Evolutionary conservation across 2,888 invertebrate genomes (phyloP).

Genomic region (Cerceris ruficornis): DNA sequence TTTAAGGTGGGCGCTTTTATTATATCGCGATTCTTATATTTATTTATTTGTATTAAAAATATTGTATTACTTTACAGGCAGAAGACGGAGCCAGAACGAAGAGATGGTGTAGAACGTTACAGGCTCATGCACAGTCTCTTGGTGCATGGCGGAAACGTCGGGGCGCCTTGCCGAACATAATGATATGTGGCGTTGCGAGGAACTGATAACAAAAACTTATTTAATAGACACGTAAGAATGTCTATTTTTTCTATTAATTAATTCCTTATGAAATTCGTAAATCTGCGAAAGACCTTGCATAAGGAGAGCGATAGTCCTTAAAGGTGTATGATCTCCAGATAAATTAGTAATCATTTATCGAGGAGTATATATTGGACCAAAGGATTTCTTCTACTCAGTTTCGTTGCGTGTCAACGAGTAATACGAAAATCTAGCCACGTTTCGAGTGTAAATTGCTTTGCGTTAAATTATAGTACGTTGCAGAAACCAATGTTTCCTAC

Average conservation of each 20-base stretch:
- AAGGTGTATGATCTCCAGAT: constrained; percentile 48
- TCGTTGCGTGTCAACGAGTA: constrained; percentile 47
- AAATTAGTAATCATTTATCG: constrained; percentile 49
- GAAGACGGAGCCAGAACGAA: constrained; percentile 93
- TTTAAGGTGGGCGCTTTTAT: constrained; percentile 88
- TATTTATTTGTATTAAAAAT: background rate
- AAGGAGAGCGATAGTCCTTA: constrained; percentile 32
- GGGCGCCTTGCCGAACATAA: constrained; percentile 97
- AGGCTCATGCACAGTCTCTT: constrained; percentile 95
- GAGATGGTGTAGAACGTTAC: constrained; percentile 94
- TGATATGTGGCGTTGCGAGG: constrained; percentile 90
- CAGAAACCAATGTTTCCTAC: constrained; percentile 78
- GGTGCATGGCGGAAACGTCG: constrained; percentile 96
- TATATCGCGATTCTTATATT: background rate
- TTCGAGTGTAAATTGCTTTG: constrained; percentile 35
- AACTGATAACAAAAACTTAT: constrained; percentile 62
- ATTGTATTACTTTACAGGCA: constrained; percentile 85
- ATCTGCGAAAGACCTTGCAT: constrained; percentile 13
- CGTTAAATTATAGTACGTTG: constrained; percentile 74
- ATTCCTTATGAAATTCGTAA: too few species aligned
- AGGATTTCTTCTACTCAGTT: constrained; percentile 61
- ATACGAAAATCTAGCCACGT: constrained; percentile 50
- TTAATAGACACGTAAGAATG: constrained; percentile 14
- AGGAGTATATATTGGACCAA: constrained; percentile 57
- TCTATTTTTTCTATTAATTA: too few species aligned